phyloP scores from a whole-genome alignment of 2,888 invertebrate genomes.

The Pardosa pseudoannulata region DNA sequence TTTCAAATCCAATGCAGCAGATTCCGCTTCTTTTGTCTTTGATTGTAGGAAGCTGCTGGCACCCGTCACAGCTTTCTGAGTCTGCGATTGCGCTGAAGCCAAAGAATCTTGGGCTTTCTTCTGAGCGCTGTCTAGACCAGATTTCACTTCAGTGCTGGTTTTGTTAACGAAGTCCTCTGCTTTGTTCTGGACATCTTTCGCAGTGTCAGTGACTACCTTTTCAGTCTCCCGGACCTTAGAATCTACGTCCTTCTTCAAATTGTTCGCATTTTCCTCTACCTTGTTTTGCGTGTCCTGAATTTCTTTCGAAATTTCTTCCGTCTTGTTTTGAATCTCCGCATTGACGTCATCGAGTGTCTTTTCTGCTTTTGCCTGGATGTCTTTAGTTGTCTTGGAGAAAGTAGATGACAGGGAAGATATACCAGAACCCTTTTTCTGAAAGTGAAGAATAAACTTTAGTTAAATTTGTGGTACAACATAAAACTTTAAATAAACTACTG shows the following conservation, averaged over 20 bases:
- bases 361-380: conserved; percentile 41
- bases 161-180: conserved; percentile 26
- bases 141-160: conserved; percentile 29
- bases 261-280: conserved; percentile 29
- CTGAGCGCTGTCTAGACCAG: conserved; percentile 37
- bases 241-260: conserved; percentile 47
- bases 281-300: conserved; percentile 34
- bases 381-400: conserved; percentile 53
- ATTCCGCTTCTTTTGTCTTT: conserved; percentile 47
- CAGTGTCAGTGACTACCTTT: conserved; percentile 33
- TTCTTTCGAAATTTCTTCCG: conserved; percentile 27
- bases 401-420: conserved; percentile 38
- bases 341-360: conserved; percentile 31
- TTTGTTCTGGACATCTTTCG: conserved; percentile 30
- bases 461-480: too few relatives aligned
- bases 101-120: conserved; percentile 33
- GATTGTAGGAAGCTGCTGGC: conserved; percentile 34
- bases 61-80: conserved; percentile 37
- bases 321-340: conserved; percentile 46
- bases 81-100: conserved; percentile 30
- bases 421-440: conserved; percentile 55
- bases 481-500: too few relatives aligned
- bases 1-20: conserved; percentile 25
- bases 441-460: background rate
- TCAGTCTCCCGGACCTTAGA: conserved; percentile 50